Percentiles rank a stretch among this genome's conserved stretches.
These are phyloP conservation scores for Pipistrellus pygmaeus DNA, from an alignment of 2,797 vertebrate genomes.

Conservation along the genomic window DNA sequence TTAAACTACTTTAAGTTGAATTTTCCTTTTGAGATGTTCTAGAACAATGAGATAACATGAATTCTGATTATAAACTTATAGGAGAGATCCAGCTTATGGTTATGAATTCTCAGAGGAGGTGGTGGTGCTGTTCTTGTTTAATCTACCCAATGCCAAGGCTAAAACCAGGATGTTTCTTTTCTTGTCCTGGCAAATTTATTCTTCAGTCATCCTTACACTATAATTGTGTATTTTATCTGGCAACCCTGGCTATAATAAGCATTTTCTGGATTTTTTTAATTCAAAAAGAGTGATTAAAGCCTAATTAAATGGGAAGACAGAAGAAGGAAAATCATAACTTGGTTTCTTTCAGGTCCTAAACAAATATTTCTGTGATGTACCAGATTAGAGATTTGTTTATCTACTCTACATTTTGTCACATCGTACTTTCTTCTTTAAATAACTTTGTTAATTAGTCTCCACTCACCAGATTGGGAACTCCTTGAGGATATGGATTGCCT, in stretches of 20 bases:
- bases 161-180: constrained; percentile 1
- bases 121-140: not conserved
- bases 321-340: not conserved
- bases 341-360: not conserved
- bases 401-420: not conserved
- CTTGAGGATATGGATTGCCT: not conserved
- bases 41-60: not conserved
- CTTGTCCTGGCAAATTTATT: not conserved
- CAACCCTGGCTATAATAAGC: constrained; percentile 28
- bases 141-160: not conserved
- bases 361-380: not conserved
- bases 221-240: constrained; percentile 9
- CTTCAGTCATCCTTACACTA: not conserved
- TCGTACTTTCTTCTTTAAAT: not conserved
- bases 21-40: constrained; percentile 1
- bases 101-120: not conserved
- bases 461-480: not conserved
- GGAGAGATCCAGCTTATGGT: not conserved
- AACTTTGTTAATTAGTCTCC: not conserved
- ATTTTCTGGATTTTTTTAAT: constrained; percentile 7
- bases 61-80: not conserved
- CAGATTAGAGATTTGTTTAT: not conserved
- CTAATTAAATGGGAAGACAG: not conserved
- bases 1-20: not conserved
- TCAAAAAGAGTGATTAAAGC: not conserved